Conservation (phyloP, 2,797 vertebrate species). For the Notoglanidium macrostoma region DNA sequence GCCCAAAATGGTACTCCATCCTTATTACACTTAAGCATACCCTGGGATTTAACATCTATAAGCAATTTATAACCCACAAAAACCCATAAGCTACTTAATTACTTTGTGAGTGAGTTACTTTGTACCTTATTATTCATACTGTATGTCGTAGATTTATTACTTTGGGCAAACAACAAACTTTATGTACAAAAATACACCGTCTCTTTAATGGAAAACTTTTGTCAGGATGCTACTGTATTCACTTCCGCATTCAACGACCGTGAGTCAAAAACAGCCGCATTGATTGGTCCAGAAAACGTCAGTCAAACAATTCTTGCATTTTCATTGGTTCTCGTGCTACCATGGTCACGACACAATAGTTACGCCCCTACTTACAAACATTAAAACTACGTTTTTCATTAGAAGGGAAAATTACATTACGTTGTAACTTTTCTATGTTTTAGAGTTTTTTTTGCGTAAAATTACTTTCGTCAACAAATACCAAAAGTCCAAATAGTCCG, state of each 20-base stretch:
- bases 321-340: background rate
- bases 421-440: background rate
- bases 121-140: background rate
- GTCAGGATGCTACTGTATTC: background rate
- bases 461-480: background rate
- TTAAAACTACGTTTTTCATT: background rate
- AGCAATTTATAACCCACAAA: background rate
- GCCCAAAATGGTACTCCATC: too few species aligned
- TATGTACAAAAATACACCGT: background rate
- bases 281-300: constrained; percentile 22
- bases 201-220: background rate
- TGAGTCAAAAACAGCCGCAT: background rate
- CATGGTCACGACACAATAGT: background rate
- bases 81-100: background rate
- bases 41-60: background rate
- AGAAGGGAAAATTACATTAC: background rate
- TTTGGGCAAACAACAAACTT: background rate
- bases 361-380: background rate
- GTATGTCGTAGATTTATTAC: background rate
- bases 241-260: background rate
- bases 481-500: background rate
- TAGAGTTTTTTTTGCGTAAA: background rate
- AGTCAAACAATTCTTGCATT: background rate
- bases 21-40: background rate
- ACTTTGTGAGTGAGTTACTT: background rate